Percentiles rank a stretch among this genome's conserved stretches.
These are phyloP conservation scores for Sanderia malayensis DNA, from an alignment of 30 jellyfish, hydroid and myxozoan genomes.

Conservation along the genomic window DNA sequence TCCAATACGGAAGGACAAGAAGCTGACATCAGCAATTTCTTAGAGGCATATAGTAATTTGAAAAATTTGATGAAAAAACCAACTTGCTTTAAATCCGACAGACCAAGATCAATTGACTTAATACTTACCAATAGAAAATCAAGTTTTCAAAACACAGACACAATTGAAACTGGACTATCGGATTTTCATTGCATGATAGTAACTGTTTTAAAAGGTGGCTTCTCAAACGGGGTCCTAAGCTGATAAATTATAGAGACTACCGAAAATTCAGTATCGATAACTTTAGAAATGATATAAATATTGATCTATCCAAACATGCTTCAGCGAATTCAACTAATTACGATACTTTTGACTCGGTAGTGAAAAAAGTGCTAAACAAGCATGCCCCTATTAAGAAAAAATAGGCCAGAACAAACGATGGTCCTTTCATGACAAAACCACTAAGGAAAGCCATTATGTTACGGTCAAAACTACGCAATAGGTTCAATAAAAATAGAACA, in stretches of 20 bases:
- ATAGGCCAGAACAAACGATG: too few relatives aligned
- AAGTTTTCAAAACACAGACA: conserved; percentile 27
- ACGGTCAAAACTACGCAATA: conserved; percentile 1
- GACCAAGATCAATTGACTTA: conserved; percentile 14
- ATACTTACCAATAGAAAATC: conserved; percentile 21
- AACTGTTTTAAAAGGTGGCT: conserved; percentile 32
- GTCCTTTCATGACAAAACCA: too few relatives aligned
- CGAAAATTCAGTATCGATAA: not conserved
- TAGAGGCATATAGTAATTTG: conserved; percentile 3
- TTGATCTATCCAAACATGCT: too few relatives aligned
- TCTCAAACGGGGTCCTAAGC: conserved; percentile 10
- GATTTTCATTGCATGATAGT: conserved; percentile 38
- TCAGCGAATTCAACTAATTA: too few relatives aligned
- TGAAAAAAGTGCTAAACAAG: too few relatives aligned
- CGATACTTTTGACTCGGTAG: too few relatives aligned
- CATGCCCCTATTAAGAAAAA: too few relatives aligned
- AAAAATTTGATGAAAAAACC: conserved; percentile 10
- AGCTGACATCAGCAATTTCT: conserved; percentile 2
- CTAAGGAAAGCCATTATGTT: conserved; percentile 2
- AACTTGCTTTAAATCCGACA: conserved; percentile 31
- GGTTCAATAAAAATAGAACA: not conserved
- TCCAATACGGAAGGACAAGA: conserved; percentile 12
- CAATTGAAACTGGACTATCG: conserved; percentile 46
- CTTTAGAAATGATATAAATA: too few relatives aligned
- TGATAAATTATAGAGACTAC: conserved; percentile 9